These are phyloP conservation scores for Merluccius polli DNA, from an alignment of 2,797 vertebrate genomes.

Conservation along the genomic window DNA sequence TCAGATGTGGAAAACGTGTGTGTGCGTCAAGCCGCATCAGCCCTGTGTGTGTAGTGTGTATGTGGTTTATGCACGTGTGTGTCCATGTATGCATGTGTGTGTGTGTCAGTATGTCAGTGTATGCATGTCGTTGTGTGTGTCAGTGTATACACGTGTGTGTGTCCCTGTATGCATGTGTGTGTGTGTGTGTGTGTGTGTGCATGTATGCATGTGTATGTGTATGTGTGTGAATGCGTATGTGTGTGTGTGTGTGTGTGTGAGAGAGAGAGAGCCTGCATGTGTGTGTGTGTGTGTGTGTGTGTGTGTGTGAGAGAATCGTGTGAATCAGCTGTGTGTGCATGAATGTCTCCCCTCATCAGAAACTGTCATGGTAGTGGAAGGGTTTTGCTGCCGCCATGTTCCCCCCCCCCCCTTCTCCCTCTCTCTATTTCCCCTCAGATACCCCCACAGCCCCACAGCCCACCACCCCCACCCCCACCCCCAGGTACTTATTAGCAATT, in stretches of 20 bases:
- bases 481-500: conserved; percentile 62
- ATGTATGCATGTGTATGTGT: background rate
- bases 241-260: background rate
- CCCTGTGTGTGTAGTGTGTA: no score
- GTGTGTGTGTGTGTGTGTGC: background rate
- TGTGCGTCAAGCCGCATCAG: no score
- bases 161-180: background rate
- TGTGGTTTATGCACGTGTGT: no score
- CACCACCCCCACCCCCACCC: conserved; percentile 34
- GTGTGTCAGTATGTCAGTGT: background rate
- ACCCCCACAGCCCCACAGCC: conserved; percentile 5
- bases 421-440: conserved; percentile 19
- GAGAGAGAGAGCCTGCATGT: background rate
- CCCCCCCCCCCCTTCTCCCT: conserved; percentile 30
- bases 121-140: background rate
- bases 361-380: conserved; percentile 7
- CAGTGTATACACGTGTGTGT: background rate
- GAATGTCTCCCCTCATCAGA: conserved; percentile 4
- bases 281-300: background rate
- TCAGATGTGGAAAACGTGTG: no score
- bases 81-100: background rate
- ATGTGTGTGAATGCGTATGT: background rate
- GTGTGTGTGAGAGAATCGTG: background rate
- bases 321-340: background rate
- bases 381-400: conserved; percentile 39